Evolutionary conservation across 2,888 invertebrate genomes (phyloP), one percentile per base, ranked within the genome.

Genomic region (Tiliacea aurago): DNA sequence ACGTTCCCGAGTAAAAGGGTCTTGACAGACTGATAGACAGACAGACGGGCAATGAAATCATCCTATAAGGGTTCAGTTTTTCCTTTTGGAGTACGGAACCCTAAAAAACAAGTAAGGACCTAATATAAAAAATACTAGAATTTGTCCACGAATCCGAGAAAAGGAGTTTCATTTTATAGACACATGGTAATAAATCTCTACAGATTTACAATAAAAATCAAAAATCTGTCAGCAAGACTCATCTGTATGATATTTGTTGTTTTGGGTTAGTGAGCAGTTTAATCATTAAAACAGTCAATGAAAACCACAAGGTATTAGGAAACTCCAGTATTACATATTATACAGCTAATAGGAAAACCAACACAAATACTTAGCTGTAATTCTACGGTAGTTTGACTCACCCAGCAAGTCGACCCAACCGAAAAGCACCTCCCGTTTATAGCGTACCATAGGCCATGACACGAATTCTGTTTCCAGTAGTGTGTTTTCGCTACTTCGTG

Each of bases 381-480:
- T 81, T 72, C 33, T 64, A 53, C 37, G 13, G 3, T 13, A 45
- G 58, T 53, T 23, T 78, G 67, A 77, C 93, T 92, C 92, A 97
- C 98, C 98, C 59, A 98, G 90, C 67, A 98, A 95, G 94, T 98
- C 98, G 0, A 98, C 98, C 98, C 98, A 98, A 71, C 98, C 98
- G 90, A 98, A 98, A 58, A 98, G 96, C 28, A 98, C 98, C 91
- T 98, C 98, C 47, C 98, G 97, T 89, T 98, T 98, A 90, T 98
- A 98, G 6, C 97, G 96, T 43, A 98, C 97, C 97, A 97, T 97
- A 0, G 98, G 98, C 98, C 98, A 98, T 0, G 98, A 98, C 0
- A 98, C 97, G 89, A 98, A 98, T 91, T 97, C 97, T 1, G 97
- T 94, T 90, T 97, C 97, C 77, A 97, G 90, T 0, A 94, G 91